phyloP scores from a whole-genome alignment of 2,113 vertebrate genomes.

The Patagioenas fasciata region DNA sequence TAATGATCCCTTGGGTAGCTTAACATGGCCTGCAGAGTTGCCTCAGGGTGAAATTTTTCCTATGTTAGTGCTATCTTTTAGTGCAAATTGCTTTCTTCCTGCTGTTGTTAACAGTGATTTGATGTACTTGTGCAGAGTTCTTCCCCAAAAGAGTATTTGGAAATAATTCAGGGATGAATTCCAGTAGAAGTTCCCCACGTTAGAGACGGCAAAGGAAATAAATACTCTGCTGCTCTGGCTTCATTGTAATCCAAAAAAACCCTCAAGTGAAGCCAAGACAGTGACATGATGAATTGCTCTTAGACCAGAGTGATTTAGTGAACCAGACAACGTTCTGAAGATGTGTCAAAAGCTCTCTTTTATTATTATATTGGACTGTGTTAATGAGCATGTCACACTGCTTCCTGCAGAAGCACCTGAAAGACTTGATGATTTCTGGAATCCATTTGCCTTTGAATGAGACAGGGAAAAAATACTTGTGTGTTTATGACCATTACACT shows the following conservation, averaged over 20 bases:
- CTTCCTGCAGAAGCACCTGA: slow-evolving; percentile 3
- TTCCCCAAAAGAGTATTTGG: not conserved
- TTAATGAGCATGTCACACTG: not conserved
- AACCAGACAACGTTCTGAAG: not conserved
- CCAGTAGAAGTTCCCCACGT: not conserved
- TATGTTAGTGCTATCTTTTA: not conserved
- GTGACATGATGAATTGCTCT: not conserved
- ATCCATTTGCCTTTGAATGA: not conserved
- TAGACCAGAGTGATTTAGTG: not conserved
- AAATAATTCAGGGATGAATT: not conserved
- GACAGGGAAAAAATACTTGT: not conserved
- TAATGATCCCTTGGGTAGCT: not conserved
- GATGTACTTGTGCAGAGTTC: not conserved
- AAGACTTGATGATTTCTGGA: not conserved
- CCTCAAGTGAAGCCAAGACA: not conserved
- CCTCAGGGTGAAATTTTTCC: not conserved
- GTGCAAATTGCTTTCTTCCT: not conserved
- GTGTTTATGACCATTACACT: not conserved
- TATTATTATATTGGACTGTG: not conserved
- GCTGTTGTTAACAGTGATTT: not conserved
- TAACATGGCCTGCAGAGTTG: not conserved
- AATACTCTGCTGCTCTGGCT: not conserved
- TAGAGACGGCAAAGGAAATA: not conserved
- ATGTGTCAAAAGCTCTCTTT: not conserved
- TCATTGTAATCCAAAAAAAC: not conserved